A percentile compares a stretch with the other conserved stretches of the same genome.
Conservation (phyloP, 2,888 invertebrate genomes). For the Notodonta ziczac region DNA sequence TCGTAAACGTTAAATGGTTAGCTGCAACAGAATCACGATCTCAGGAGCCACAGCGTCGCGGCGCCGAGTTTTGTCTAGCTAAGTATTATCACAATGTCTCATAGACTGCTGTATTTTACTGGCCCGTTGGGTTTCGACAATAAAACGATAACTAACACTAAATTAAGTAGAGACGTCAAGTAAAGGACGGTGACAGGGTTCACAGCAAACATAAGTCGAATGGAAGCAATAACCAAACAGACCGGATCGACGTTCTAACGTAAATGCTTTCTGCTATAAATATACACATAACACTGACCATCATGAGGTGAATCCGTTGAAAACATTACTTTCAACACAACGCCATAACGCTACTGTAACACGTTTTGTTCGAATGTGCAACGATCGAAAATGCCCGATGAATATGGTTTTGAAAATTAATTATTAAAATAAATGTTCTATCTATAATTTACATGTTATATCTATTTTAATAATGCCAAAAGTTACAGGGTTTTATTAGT, state of each 20-base stretch:
- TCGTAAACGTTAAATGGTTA: conserved; percentile 49
- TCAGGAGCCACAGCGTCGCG: conserved; percentile 37
- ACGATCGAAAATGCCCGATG: conserved; percentile 62
- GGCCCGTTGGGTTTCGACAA: conserved; percentile 76
- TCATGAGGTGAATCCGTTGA: conserved; percentile 70
- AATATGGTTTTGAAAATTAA: conserved; percentile 53
- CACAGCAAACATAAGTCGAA: conserved; percentile 52
- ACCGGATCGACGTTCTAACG: conserved; percentile 55
- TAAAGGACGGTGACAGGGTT: conserved; percentile 76
- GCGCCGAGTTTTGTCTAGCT: conserved; percentile 58
- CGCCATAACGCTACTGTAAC: conserved; percentile 63
- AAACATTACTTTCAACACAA: conserved; percentile 55
- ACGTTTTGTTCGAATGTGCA: conserved; percentile 47
- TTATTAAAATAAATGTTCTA: conserved; percentile 53
- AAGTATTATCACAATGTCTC: conserved; percentile 82
- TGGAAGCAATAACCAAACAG: conserved; percentile 70
- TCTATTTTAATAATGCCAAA: conserved; percentile 64
- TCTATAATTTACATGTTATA: conserved; percentile 48
- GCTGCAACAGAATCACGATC: conserved; percentile 61
- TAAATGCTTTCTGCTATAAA: conserved; percentile 75
- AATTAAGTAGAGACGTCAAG: conserved; percentile 80
- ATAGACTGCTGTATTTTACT: conserved; percentile 78
- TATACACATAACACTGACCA: conserved; percentile 73
- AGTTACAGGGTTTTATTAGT: conserved; percentile 46
- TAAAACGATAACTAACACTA: conserved; percentile 74